phyloP scores from a whole-genome alignment of 2,797 vertebrate genomes.

The Lates japonicus region DNA sequence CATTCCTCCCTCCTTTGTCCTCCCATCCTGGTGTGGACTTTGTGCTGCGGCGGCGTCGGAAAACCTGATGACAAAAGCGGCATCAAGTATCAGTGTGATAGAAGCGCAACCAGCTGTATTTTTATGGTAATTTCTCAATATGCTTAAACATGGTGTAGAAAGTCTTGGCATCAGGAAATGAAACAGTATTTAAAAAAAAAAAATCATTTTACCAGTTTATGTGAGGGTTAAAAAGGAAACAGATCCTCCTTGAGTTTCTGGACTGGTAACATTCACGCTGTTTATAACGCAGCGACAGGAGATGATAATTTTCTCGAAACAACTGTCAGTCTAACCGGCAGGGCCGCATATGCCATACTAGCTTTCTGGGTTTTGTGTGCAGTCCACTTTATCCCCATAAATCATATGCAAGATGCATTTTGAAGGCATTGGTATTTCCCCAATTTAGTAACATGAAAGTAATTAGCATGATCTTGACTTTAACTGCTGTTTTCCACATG shows the following conservation, averaged over 20 bases:
- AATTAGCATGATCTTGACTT: conserved; percentile 58
- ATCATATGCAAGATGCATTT: conserved; percentile 30
- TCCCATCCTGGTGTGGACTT: too few species aligned
- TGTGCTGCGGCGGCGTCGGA: too few species aligned
- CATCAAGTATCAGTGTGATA: too few species aligned
- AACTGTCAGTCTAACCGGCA: conserved; percentile 53
- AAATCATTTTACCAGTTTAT: conserved; percentile 1
- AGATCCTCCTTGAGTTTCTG: conserved; percentile 1
- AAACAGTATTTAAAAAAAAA: too few species aligned
- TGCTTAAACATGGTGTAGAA: background rate
- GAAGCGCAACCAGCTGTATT: conserved; percentile 13
- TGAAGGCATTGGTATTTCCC: conserved; percentile 17
- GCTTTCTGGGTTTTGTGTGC: conserved; percentile 23
- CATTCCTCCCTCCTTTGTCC: too few species aligned
- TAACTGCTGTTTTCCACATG: conserved; percentile 31
- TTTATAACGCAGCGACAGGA: conserved; percentile 11
- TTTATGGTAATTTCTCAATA: background rate
- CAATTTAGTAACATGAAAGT: conserved; percentile 51
- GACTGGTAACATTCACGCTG: conserved; percentile 14
- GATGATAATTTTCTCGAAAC: conserved; percentile 36
- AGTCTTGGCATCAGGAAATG: background rate
- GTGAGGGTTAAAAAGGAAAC: conserved; percentile 1
- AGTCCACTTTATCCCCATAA: conserved; percentile 31
- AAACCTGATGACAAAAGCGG: too few species aligned
- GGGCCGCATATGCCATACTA: conserved; percentile 24